Evolutionary conservation across 2,888 invertebrate species (phyloP).

Genomic region (Brachyopa scutellaris): DNA sequence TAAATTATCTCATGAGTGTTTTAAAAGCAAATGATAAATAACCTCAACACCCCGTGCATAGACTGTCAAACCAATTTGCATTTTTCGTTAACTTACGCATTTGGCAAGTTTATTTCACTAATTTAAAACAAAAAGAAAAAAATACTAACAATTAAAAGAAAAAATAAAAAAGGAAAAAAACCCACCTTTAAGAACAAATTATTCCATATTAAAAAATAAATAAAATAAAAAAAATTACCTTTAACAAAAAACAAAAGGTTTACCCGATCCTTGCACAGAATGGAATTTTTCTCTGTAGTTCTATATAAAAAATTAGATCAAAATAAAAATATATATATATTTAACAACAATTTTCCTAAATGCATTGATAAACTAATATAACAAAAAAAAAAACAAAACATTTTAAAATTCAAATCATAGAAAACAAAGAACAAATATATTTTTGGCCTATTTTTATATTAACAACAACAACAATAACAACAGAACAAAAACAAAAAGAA

Average conservation of each 20-base stretch:
- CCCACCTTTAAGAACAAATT: slow-evolving; percentile 65
- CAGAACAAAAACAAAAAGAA: slow-evolving; percentile 38
- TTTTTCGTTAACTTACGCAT: slow-evolving; percentile 13
- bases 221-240: slow-evolving; percentile 15
- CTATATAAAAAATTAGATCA: slow-evolving; percentile 8
- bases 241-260: slow-evolving; percentile 35
- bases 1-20: no score
- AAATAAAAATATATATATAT: slow-evolving; percentile 41
- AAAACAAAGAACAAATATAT: slow-evolving; percentile 69
- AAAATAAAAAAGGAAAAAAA: slow-evolving; percentile 60
- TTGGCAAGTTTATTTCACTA: slow-evolving; percentile 1
- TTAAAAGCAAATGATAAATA: no score
- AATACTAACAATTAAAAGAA: slow-evolving; percentile 11
- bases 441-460: slow-evolving; percentile 73
- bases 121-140: slow-evolving; percentile 20
- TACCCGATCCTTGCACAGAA: slow-evolving; percentile 65
- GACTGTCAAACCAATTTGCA: neutral
- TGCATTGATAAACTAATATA: slow-evolving; percentile 50
- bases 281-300: slow-evolving; percentile 70
- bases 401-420: slow-evolving; percentile 57
- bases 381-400: slow-evolving; percentile 25
- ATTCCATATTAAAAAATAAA: slow-evolving; percentile 48
- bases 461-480: slow-evolving; percentile 41
- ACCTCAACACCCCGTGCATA: neutral
- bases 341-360: slow-evolving; percentile 65